Base-by-base conservation (phyloP, 2,113 vertebrate genomes). In the Phaethornis superciliosus region DNA sequence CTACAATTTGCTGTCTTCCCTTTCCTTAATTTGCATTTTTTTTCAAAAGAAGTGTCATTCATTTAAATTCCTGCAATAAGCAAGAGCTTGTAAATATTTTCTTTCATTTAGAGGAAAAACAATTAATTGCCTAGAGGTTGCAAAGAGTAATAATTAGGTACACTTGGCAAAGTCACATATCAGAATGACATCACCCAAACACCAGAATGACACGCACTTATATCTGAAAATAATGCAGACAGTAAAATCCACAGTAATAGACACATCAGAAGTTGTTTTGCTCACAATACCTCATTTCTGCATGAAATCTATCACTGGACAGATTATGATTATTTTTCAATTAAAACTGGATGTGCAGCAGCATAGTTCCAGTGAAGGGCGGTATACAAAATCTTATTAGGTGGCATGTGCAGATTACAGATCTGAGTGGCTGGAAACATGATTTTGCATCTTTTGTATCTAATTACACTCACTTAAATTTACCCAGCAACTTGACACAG, bases 41-140 rank as follows among this genome's bases (percentile, higher is more conserved):
- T 96, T 92, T 63, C 68, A 84, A 92, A 82, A 90, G 52, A 59
- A 79, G 19, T n/a, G 89, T 77, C 23, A 40, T 82, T 95, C 59
- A 88, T 83, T 92, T 85, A 70, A 80, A 91, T 83, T 80, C 47
- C 60, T 80, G 32, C 71, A 85, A 24, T 88, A 82, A 94, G 55
- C 62, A 93, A 85, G 72, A 90, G 86, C 44, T 92, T 79, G 81
- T 87, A 89, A 95, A 93, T 87, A 94, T 87, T 94, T 85, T 3
- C 76, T 82, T 91, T 88, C 28, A 56, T 81, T 90, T 90, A 81
- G 90, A 80, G 70, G 28, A 55, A 85, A 94, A 85, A 87, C 15
- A 87, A 89, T 68, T 78, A 15, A 42, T 87, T 93, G 64, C 32
- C 42, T 77, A 51, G 74, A 67, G 7, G 64, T 12, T 80, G 42